Base-by-base conservation (phyloP, 64 coral and sea anemone genomes). In the Dendronephthya gigantea region DNA sequence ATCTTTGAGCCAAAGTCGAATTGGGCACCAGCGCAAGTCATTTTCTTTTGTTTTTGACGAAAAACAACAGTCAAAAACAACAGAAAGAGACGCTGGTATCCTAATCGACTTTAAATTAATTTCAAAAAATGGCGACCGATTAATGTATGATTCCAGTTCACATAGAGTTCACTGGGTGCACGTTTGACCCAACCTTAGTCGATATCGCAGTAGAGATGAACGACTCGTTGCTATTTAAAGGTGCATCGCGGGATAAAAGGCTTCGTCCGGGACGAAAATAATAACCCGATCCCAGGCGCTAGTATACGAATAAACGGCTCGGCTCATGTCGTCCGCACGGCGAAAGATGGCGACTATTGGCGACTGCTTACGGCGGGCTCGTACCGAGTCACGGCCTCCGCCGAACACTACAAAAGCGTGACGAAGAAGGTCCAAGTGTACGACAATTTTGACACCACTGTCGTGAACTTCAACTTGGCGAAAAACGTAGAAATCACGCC, bases 291-390 rank as follows among this genome's bases (percentile, higher is more conserved):
- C 49, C 13, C 75, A 48, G 88, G 91, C 85, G 95, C 95, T 30
- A 82, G 82, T 1, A 91, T 98, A 23, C 85, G 59, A 19, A 82
- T 98, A 33, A 87, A 90, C 35, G 92, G 87, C 25, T 84, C 89
- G 10, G 29, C 87, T 36, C 92, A 98, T 84, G 84, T 83, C 49
- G 92, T 98, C 41, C 93, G 84, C 9, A 86, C 95, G 1, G 88
- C 87, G 27, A 88, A 93, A 59, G 68, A 93, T 81, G 95, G 95
- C 30, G 95, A 98, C 40, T 98, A 91, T 88, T 98, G 92, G 92
- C 95, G 95, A 9, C 40, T 98, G 49, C 83, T 93, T 47, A 88
- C 89, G 13, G 92, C 92, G 55, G 95, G 95, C 31, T 87, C 52
- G 35, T 98, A 98, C 88, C 39, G 87, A 12, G 85, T 98, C 9